phyloP scores from a whole-genome alignment of 2,113 vertebrate species.

The Smithornis capensis region DNA sequence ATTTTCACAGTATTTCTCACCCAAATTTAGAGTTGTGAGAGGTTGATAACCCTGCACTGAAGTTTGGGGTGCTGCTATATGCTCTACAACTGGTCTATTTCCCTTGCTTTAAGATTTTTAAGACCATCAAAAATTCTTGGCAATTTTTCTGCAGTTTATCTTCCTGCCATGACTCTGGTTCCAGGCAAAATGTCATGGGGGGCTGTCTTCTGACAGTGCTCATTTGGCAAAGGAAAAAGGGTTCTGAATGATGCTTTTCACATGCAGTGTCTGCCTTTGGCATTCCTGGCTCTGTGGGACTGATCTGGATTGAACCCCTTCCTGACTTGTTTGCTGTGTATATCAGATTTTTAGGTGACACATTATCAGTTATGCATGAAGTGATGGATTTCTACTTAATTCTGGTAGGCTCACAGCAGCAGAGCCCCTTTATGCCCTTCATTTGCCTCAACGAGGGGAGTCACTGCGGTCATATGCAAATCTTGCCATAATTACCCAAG shows the following conservation, averaged over 20 bases:
- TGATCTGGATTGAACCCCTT: background rate
- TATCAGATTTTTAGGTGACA: background rate
- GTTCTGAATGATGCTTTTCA: background rate
- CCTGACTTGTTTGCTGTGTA: background rate
- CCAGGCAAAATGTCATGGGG: background rate
- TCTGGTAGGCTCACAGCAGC: background rate
- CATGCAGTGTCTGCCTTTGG: background rate
- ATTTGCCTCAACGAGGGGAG: background rate
- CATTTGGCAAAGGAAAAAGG: background rate
- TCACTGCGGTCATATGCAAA: constrained; percentile 28
- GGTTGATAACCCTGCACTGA: background rate
- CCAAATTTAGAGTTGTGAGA: background rate
- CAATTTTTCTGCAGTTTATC: background rate
- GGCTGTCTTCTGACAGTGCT: background rate
- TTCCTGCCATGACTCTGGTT: background rate
- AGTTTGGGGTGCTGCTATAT: background rate
- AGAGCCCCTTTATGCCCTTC: constrained; percentile 18
- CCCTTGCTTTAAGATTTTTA: background rate
- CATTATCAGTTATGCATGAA: background rate
- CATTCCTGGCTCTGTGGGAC: background rate
- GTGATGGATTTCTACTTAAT: background rate
- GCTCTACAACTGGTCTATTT: background rate
- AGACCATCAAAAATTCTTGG: background rate
- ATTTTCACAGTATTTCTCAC: background rate
- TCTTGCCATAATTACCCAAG: background rate